Evolutionary conservation across 2,113 vertebrate species (phyloP).

Genomic region (Solea senegalensis): DNA sequence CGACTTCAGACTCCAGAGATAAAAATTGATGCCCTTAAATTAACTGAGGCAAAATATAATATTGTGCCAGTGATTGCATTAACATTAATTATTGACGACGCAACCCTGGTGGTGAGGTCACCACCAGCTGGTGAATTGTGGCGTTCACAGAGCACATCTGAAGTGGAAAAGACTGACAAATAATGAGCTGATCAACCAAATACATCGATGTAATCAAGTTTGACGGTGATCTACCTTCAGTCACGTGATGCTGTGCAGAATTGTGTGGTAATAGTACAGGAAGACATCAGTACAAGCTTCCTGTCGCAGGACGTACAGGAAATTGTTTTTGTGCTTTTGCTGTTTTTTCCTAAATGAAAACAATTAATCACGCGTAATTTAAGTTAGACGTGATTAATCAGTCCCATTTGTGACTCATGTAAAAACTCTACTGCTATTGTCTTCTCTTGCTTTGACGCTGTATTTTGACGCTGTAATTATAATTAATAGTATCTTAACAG

Average conservation of each 20-base stretch:
- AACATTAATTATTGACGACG: slow-evolving; percentile 42
- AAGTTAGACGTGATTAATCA: background rate
- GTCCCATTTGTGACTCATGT: background rate
- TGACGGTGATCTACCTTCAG: slow-evolving; percentile 33
- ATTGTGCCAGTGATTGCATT: slow-evolving; percentile 26
- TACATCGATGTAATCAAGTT: slow-evolving; percentile 52
- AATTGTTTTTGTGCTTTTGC: no score
- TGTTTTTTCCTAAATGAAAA: no score
- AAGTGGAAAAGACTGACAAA: slow-evolving; percentile 39
- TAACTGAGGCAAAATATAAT: slow-evolving; percentile 28
- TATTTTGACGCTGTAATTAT: no score
- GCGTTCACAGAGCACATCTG: slow-evolving; percentile 9
- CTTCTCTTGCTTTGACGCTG: no score
- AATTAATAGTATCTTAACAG: no score
- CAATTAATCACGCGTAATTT: no score
- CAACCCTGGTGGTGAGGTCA: slow-evolving; percentile 23
- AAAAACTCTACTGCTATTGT: no score
- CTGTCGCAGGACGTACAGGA: no score
- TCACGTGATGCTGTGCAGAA: slow-evolving; percentile 11
- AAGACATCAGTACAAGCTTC: no score
- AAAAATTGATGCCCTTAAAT: slow-evolving; percentile 43
- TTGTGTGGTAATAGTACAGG: background rate
- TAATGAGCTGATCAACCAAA: slow-evolving; percentile 20
- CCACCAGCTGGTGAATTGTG: slow-evolving; percentile 23
- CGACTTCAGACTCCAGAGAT: slow-evolving; percentile 36